phyloP scores from a whole-genome alignment of 2,797 vertebrate species.

The Xiphophorus birchmanni region DNA sequence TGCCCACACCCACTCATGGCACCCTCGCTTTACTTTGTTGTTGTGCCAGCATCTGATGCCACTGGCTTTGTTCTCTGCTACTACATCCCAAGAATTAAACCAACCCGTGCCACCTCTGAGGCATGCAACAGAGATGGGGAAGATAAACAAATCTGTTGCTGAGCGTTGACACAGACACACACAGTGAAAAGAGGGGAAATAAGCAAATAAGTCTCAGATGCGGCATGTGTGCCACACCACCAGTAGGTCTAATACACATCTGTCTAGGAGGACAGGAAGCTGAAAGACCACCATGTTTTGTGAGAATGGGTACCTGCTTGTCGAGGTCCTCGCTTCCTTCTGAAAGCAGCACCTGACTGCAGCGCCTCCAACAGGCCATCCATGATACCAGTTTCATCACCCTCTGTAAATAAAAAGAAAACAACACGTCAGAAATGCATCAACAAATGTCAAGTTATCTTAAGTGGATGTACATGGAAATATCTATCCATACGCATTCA shows the following conservation, averaged over 20 bases:
- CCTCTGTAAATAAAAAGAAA: constrained; percentile 74
- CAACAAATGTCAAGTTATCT: constrained; percentile 22
- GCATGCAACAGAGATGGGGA: constrained; percentile 57
- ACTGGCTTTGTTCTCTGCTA: constrained; percentile 25
- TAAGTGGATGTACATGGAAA: constrained; percentile 19
- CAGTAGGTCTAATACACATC: neutral
- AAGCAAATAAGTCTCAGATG: constrained; percentile 23
- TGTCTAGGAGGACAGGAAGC: constrained; percentile 23
- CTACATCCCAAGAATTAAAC: constrained; percentile 33
- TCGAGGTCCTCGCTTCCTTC: constrained; percentile 82
- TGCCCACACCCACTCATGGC: constrained; percentile 36
- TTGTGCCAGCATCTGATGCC: constrained; percentile 38
- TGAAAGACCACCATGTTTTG: constrained; percentile 22
- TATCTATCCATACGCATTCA: constrained; percentile 8
- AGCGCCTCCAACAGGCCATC: constrained; percentile 85
- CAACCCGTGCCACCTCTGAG: constrained; percentile 33
- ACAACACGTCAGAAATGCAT: constrained; percentile 33
- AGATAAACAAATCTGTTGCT: constrained; percentile 54
- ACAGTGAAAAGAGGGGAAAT: neutral
- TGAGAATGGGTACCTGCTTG: constrained; percentile 80
- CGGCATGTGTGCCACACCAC: constrained; percentile 2
- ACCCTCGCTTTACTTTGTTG: constrained; percentile 36
- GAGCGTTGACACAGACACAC: constrained; percentile 34
- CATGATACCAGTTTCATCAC: constrained; percentile 85
- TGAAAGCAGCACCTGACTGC: constrained; percentile 86